phyloP scores from a whole-genome alignment of 1,140 invertebrate genomes.

The Chironomus striatipennis region DNA sequence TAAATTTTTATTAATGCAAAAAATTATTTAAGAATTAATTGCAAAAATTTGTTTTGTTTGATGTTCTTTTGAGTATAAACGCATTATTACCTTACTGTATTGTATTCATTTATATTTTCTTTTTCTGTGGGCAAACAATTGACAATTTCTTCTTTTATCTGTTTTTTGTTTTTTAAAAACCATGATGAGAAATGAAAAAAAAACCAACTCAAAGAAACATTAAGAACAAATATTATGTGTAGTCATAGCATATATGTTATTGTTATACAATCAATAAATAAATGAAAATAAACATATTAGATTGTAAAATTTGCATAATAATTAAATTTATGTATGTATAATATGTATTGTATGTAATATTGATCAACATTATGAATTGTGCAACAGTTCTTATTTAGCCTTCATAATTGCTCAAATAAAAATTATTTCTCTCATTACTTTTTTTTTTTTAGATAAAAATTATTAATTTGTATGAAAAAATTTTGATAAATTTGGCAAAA shows the following conservation, averaged over 20 bases:
- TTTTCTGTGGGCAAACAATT: neutral
- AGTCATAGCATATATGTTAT: neutral
- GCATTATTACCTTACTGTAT: neutral
- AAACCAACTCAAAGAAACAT: slow-evolving; percentile 8
- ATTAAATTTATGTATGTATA: neutral
- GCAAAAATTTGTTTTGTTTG: neutral
- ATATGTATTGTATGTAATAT: slow-evolving; percentile 7
- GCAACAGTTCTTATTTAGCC: no score
- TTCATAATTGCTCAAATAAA: no score
- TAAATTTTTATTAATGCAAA: slow-evolving; percentile 21
- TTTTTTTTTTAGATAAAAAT: no score
- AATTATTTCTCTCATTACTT: no score
- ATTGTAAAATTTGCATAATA: neutral
- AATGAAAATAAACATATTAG: neutral
- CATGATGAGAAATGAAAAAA: neutral
- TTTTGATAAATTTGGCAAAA: no score
- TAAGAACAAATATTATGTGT: neutral
- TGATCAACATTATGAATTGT: neutral
- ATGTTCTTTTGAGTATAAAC: slow-evolving; percentile 22
- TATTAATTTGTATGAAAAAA: no score
- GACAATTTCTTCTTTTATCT: no score
- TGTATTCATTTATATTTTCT: no score
- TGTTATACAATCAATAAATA: neutral
- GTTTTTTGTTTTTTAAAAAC: neutral
- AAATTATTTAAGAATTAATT: neutral